Conservation (phyloP, 2,888 invertebrate species). For the Selenia dentaria region DNA sequence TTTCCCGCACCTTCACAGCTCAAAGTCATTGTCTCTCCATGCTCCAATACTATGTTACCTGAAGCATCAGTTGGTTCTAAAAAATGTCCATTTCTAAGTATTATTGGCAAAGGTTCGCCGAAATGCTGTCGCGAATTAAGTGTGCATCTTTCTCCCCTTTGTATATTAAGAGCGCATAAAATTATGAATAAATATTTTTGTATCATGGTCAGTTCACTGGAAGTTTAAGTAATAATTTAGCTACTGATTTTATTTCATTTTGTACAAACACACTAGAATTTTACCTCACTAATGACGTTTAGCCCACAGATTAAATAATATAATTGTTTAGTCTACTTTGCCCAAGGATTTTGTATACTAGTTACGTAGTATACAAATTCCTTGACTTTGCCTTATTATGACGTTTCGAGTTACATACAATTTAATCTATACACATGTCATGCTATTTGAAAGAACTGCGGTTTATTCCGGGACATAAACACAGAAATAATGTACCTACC, state of each 20-base stretch:
- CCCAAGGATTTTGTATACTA: too few relatives aligned
- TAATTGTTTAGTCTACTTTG: too few relatives aligned
- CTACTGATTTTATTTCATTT: slow-evolving; percentile 2
- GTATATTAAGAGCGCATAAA: slow-evolving; percentile 58
- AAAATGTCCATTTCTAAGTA: slow-evolving; percentile 56
- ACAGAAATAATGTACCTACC: background rate
- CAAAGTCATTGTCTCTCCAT: slow-evolving; percentile 58
- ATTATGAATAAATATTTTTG: slow-evolving; percentile 51
- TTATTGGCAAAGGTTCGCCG: slow-evolving; percentile 62
- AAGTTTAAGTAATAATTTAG: slow-evolving; percentile 1
- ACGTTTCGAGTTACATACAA: too few relatives aligned
- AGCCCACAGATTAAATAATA: too few relatives aligned
- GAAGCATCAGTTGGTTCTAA: slow-evolving; percentile 61
- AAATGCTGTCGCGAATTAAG: slow-evolving; percentile 62
- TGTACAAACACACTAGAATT: background rate
- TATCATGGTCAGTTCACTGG: slow-evolving; percentile 42
- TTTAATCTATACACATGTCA: too few relatives aligned
- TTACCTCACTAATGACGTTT: slow-evolving; percentile 14
- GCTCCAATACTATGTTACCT: slow-evolving; percentile 57
- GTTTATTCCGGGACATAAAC: background rate
- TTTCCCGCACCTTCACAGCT: slow-evolving; percentile 60
- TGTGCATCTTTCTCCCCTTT: slow-evolving; percentile 50
- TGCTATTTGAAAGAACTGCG: background rate
- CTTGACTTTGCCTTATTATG: too few relatives aligned
- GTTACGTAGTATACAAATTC: too few relatives aligned